Evolutionary conservation across 2,113 vertebrate species (phyloP).

Genomic region (Tychaedon coryphoeus): DNA sequence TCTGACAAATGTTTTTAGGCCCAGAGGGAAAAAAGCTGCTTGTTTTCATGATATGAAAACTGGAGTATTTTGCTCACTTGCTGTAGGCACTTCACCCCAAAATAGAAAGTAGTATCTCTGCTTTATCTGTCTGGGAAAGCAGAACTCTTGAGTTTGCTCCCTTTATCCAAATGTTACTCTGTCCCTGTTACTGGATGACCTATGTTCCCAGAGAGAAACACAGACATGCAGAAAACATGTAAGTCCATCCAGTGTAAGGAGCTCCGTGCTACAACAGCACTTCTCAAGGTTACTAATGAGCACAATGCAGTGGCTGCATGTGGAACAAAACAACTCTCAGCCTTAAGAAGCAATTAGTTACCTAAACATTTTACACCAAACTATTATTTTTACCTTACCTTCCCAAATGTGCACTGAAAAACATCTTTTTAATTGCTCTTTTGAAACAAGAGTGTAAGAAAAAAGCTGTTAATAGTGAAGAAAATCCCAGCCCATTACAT

Average conservation of each 20-base stretch:
- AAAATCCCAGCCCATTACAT: neutral
- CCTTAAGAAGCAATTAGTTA: neutral
- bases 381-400: neutral
- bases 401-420: neutral
- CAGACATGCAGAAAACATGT: neutral
- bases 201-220: neutral
- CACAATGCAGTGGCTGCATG: neutral
- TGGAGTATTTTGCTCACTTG: neutral
- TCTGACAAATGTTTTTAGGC: constrained; percentile 45
- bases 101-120: constrained; percentile 4
- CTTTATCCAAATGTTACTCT: neutral
- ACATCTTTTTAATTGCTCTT: neutral
- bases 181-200: neutral
- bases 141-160: neutral
- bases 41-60: constrained; percentile 19
- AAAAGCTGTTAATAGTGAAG: neutral
- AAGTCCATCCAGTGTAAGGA: neutral
- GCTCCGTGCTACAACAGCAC: neutral
- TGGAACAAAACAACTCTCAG: neutral
- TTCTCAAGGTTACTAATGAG: neutral
- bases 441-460: neutral
- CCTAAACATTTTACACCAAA: neutral
- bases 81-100: neutral
- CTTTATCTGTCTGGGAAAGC: neutral
- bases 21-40: constrained; percentile 43